Conservation (phyloP, 2,113 vertebrate species). For the Nannobrachium achirus region DNA sequence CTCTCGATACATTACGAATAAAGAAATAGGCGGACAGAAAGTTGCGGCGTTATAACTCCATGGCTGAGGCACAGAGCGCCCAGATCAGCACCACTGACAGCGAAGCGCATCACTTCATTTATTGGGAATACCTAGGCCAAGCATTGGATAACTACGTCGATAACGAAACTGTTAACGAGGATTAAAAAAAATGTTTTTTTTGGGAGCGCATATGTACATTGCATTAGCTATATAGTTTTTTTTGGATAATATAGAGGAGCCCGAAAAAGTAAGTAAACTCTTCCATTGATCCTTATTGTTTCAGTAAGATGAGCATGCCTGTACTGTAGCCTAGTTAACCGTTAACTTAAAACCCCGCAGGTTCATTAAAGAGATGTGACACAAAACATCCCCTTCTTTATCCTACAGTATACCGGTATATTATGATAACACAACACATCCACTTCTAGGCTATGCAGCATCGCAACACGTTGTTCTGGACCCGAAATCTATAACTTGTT, state of each 20-base stretch:
- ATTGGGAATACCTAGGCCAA: neutral
- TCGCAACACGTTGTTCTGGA: too few relatives aligned
- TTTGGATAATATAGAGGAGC: neutral
- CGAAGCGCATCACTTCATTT: constrained; percentile 4
- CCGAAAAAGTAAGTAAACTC: constrained; percentile 33
- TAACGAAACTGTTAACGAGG: neutral
- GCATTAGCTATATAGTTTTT: neutral
- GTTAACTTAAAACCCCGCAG: too few relatives aligned
- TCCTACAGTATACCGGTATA: too few relatives aligned
- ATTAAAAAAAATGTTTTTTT: too few relatives aligned
- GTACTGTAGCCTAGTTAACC: too few relatives aligned
- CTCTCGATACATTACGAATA: neutral
- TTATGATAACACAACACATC: too few relatives aligned
- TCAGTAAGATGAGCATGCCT: too few relatives aligned
- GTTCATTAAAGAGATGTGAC: too few relatives aligned
- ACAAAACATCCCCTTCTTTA: too few relatives aligned
- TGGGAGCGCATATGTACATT: neutral
- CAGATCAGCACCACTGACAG: constrained; percentile 61
- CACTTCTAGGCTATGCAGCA: too few relatives aligned
- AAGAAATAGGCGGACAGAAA: too few relatives aligned
- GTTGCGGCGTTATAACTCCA: neutral
- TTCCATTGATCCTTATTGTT: constrained; percentile 5
- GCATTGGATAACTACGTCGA: neutral
- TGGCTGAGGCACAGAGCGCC: constrained; percentile 39
- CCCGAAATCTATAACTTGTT: too few relatives aligned